These are phyloP conservation scores for Mimachlamys varia DNA, from an alignment of 2,888 invertebrate species.

Conservation along the genomic window DNA sequence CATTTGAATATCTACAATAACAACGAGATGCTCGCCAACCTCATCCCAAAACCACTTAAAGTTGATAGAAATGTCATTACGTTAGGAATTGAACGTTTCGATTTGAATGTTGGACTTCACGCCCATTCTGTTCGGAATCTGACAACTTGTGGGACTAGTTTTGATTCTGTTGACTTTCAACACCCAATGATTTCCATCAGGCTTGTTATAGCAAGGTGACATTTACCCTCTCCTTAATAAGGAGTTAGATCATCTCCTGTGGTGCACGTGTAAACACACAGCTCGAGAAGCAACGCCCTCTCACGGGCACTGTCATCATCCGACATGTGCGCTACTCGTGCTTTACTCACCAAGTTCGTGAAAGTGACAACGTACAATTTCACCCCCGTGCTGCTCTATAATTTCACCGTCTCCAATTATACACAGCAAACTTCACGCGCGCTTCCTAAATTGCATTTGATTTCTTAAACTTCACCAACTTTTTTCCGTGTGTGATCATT, in stretches of 20 bases:
- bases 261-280: conserved; percentile 7
- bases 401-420: conserved; percentile 7
- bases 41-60: no score
- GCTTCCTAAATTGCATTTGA: conserved; percentile 8
- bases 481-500: conserved; percentile 3
- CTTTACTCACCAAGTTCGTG: conserved; percentile 28
- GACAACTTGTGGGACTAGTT: neutral
- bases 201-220: conserved; percentile 4
- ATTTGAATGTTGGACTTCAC: neutral
- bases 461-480: conserved; percentile 36
- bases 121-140: neutral
- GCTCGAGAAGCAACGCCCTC: neutral
- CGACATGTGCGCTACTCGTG: neutral
- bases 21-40: no score
- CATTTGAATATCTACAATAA: no score
- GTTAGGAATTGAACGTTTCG: neutral
- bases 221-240: neutral
- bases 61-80: neutral
- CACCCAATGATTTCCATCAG: neutral
- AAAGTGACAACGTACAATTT: conserved; percentile 17
- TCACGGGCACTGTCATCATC: conserved; percentile 8
- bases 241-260: neutral
- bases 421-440: conserved; percentile 32
- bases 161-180: neutral
- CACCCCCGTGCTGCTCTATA: neutral